Evolutionary conservation across 2,113 vertebrate species (phyloP).

Genomic region (Callospermophilus lateralis): DNA sequence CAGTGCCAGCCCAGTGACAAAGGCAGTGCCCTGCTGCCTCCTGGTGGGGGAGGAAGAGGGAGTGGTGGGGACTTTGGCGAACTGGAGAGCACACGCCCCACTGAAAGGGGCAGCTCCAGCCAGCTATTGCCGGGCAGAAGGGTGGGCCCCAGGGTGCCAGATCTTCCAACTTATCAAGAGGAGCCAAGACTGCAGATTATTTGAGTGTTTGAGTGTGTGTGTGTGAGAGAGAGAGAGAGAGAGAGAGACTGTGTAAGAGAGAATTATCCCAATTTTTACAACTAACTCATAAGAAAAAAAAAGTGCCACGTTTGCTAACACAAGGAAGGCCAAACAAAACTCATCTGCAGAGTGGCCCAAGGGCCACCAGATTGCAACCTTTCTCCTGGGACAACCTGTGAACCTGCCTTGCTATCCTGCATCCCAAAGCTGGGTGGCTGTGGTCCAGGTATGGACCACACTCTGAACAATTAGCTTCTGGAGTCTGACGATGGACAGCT

Average conservation of each 20-base stretch:
- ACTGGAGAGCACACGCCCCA: conserved; percentile 63
- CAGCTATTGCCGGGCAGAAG: conserved; percentile 9
- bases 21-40: conserved; percentile 56
- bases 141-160: conserved; percentile 57
- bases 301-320: conserved; percentile 58
- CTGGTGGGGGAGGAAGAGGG: conserved; percentile 55
- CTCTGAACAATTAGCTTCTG: background rate
- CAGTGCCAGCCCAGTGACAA: conserved; percentile 50
- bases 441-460: conserved; percentile 21
- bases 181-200: background rate
- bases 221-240: too few species aligned
- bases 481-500: background rate
- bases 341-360: conserved; percentile 51
- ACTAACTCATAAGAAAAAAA: conserved; percentile 37
- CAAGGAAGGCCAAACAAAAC: conserved; percentile 81
- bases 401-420: background rate
- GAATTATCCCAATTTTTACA: conserved; percentile 28
- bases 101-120: conserved; percentile 42
- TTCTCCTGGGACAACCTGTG: background rate
- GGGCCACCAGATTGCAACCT: conserved; percentile 69
- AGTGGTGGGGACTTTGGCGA: conserved; percentile 78
- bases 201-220: background rate
- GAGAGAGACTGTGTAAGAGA: too few species aligned
- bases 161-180: conserved; percentile 33
- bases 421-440: background rate